Percentiles rank a stretch among this genome's conserved stretches.
Evolutionary conservation across 2,113 vertebrate species (phyloP).

Genomic region (Oryzias javanicus): DNA sequence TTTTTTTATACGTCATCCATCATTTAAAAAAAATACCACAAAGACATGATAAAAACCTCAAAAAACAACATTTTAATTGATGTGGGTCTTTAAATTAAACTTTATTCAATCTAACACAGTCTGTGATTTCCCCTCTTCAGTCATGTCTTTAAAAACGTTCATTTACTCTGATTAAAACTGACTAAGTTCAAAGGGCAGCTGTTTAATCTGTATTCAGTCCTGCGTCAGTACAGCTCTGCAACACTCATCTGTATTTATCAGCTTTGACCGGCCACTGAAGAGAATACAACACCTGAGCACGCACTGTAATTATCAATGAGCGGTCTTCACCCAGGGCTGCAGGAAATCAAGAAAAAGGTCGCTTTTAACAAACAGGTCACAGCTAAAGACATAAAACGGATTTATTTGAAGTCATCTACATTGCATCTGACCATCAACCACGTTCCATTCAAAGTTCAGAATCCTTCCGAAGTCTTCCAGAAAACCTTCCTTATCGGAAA

Average conservation of each 20-base stretch:
- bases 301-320: neutral
- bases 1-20: too few species aligned
- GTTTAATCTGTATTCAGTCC: neutral
- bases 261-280: neutral
- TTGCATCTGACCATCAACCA: too few species aligned
- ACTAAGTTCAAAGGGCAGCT: neutral
- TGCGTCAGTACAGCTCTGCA: neutral
- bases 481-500: too few species aligned
- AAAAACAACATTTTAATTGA: neutral
- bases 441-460: too few species aligned
- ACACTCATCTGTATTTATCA: neutral
- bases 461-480: too few species aligned
- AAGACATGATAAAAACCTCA: too few species aligned
- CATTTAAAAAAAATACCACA: too few species aligned
- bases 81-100: constrained; percentile 16
- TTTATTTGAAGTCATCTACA: too few species aligned
- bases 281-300: neutral
- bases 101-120: constrained; percentile 3
- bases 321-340: neutral
- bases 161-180: too few species aligned
- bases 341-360: neutral
- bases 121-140: constrained; percentile 15
- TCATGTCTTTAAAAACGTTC: constrained; percentile 1
- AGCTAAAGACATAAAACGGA: neutral
- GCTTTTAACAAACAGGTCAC: neutral